Conservation (phyloP, 2,888 invertebrate species). For the Nudaria mundana region DNA sequence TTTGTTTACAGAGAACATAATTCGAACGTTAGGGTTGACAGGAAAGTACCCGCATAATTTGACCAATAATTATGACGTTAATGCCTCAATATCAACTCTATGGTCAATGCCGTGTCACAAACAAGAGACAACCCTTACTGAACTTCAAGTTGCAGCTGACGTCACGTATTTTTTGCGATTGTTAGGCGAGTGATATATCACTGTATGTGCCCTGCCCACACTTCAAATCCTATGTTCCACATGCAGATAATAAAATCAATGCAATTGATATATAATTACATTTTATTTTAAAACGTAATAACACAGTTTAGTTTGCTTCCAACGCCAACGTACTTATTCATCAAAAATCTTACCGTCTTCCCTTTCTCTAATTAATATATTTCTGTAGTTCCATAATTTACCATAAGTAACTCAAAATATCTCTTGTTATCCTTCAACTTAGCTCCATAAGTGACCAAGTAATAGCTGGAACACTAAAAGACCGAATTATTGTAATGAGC, state of each 20-base stretch:
- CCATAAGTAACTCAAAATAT: slow-evolving; percentile 45
- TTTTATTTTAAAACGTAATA: slow-evolving; percentile 46
- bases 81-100: no score
- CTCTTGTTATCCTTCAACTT: slow-evolving; percentile 50
- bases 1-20: no score
- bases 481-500: slow-evolving; percentile 71
- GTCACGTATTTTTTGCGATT: no score
- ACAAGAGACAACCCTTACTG: no score
- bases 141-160: no score
- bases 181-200: no score
- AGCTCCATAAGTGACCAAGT: slow-evolving; percentile 42
- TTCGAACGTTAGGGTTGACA: no score
- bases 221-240: slow-evolving; percentile 42
- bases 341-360: slow-evolving; percentile 40
- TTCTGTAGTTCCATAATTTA: slow-evolving; percentile 48
- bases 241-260: slow-evolving; percentile 54
- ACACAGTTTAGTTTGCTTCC: slow-evolving; percentile 44
- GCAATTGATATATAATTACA: slow-evolving; percentile 64
- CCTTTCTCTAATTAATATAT: slow-evolving; percentile 36
- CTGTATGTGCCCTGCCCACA: slow-evolving; percentile 50
- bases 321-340: slow-evolving; percentile 48
- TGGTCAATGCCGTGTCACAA: no score
- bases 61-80: no score
- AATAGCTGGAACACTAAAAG: slow-evolving; percentile 44
- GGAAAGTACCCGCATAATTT: no score